Base-by-base conservation (phyloP, 1,140 invertebrate genomes). In the Danaus melanippus region DNA sequence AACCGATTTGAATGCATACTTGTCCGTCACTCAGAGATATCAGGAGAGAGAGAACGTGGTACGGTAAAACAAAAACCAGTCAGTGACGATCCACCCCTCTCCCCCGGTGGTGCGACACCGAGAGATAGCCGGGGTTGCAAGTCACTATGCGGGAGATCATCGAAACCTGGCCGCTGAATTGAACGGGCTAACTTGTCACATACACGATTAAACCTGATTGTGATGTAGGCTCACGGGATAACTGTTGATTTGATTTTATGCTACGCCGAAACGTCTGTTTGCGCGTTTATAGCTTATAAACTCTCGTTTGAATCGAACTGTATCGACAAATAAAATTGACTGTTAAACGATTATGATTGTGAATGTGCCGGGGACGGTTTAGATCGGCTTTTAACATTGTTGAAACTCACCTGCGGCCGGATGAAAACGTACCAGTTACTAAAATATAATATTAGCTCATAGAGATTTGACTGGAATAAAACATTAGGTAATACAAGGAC, bases 1-100 rank as follows among this genome's bases (percentile, higher is more conserved):
- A 90, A 89, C 84, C 89, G 79, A 90, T 90, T 90, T 90, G 90
- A 90, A 90, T 90, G 90, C 90, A 90, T 90, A 87, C 89, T 89
- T 88, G 89, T 90, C 89, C 87, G 89, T 90, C 90, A 90, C 86
- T 90, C 89, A 89, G 79, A 86, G 88, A 88, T 88, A 89, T 89
- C 89, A 88, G 79, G 71, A 66, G 74, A 62, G 75, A 71, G 71
- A 63, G 66, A 70, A 73, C 77, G 67, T 50, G 50, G 72, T 63
- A 69, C 71, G 74, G 69, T 75, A 71, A 70, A 63, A 62, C 66
- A 57, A 70, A 67, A 67, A 58, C 72, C 67, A 67, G 12, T 51
- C 12, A 66, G 68, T 53, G 51, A 50, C 48, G 61, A 67, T 32
- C 71, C 62, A 39, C 67, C 66, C 10, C 51, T 10, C 47, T 62